Evolutionary conservation across 2,797 vertebrate genomes (phyloP), one percentile per base, ranked within the genome.

Genomic region (Sebastes oblongus): DNA sequence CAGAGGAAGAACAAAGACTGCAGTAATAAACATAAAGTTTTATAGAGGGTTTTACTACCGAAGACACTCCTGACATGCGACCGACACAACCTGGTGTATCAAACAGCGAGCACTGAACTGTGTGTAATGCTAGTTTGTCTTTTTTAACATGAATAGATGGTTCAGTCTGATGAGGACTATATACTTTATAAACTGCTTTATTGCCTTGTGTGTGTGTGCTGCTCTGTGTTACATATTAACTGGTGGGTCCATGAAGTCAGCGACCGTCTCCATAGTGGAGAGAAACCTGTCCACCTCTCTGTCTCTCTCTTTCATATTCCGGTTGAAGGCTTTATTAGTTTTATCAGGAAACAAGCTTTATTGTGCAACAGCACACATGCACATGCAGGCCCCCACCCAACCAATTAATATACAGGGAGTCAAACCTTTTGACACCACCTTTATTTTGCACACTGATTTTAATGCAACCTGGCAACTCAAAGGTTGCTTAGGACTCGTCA

Each of bases 191-290:
- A 75, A 72, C 9, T 12, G 50, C 36, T 83, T 86, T 71, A 81
- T 80, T 32, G 46, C 32, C 66, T 5, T 70, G 29, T 46, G 50
- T 52, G 36, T 70, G 50, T 27, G 69, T 64, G 46, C 10, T 65
- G 64, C 22, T 71, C 13, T 12, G 54, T 65, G 83, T 90, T 88
- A 88, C 58, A 86, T 69, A 89, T 91, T 89, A 92, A 87, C 85
- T 20, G 3, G 8, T 58, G n/a, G 42, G 42, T 78, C 64, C 2
- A 12, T 64, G 66, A 72, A 75, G 46, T 74, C 60, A 18, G 22
- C 20, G 22, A 42, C 58, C n/a, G 81, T 88, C 50, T 86, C 91
- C 81, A 88, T 89, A 82, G 89, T 27, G 46, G 75, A 64, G 24
- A 70, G 70, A 55, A 39, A 32, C 25, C 68, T n/a, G 24, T 66